Base-by-base conservation (phyloP, 2,797 vertebrate genomes). In the Fundulus diaphanus region DNA sequence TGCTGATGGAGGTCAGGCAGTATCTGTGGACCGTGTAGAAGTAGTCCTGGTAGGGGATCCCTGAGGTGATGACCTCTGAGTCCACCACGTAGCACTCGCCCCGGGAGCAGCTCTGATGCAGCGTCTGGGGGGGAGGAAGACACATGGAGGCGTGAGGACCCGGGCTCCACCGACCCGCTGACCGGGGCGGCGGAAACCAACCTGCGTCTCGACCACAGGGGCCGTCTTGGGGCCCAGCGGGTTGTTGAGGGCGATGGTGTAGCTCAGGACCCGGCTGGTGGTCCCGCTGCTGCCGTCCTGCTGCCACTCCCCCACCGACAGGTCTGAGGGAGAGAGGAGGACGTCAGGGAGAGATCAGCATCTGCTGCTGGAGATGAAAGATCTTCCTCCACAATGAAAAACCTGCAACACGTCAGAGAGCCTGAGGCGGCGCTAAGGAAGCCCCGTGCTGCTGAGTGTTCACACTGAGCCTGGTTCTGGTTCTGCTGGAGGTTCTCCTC, bases 21-120 rank as follows among this genome's bases (percentile, higher is more conserved):
- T 97, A 98, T 92, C 97, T 95, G 90, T 98, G 96, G 74, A 95
- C 90, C 0, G 97, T 97, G 92, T 97, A 97, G 93, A 97, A 98
- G 89, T 97, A 98, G 90, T 98, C 97, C 92, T 98, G 97, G 92
- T 98, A 98, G 0, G 97, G 97, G 87, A 97, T 97, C 68, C 97
- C 97, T 6, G 97, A 97, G 1, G 96, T 97, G 90, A 97, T 95
- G 85, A 98, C 97, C 90, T 98, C 97, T 0, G 96, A 96, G 92
- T 98, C 97, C 73, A 98, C 95, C 78, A 97, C 96, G 0, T 93
- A 97, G 72, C 96, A 95, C 51, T 96, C 95, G 0, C 95, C 95
- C 35, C 94, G 94, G 0, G 94, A 90, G 51, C 95, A 96, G 18
- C 90, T 96, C 81, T 95, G 96, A 85, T 97, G 95, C 46, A 97